Base-by-base conservation (phyloP, 2,797 vertebrate genomes). In the Chrysocyon brachyurus region DNA sequence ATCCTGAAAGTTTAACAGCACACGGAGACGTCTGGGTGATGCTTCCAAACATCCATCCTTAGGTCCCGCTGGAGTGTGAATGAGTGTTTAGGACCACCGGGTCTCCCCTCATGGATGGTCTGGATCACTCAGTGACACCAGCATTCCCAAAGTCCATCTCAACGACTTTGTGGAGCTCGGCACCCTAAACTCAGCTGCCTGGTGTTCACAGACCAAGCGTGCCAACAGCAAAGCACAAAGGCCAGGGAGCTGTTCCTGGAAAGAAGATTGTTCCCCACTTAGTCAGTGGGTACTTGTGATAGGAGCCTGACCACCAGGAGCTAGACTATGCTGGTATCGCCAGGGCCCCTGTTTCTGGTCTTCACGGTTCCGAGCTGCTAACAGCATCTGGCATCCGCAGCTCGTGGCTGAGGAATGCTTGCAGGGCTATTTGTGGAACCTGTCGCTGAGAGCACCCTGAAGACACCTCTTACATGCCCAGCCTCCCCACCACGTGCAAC, bases 361-460 rank as follows among this genome's bases (percentile, higher is more conserved):
- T 14, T 54, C 7, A 2, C 46, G 0, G 81, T 75, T 77, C 28
- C 12, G 10, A 93, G 90, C 87, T 95, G 91, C 96, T 90, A 87
- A 96, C 52, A 93, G 97, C 85, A 90, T 96, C 97, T 98, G 98
- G 91, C 5, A 33, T 68, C 89, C 40, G 2, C 24, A 49, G 31
- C 72, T 77, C 90, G 64, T 11, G 33, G 54, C 22, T 1, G 57
- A 94, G 90, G 97, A 97, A 92, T 95, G 97, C 70, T 73, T 3
- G 52, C 72, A 0, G 52, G 91, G 95, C 95, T 96, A 95, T 97
- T 97, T 95, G 94, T 54, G 49, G 95, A 81, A 17, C 17, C 14
- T 87, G 28, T 95, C 93, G 92, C 97, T 88, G 82, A 90, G 93
- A 61, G 70, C 46, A 49, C 94, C 77, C 95, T 97, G 93, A 73